Evolutionary conservation across 2,113 vertebrate species (phyloP).

Genomic region (Platanista minor): DNA sequence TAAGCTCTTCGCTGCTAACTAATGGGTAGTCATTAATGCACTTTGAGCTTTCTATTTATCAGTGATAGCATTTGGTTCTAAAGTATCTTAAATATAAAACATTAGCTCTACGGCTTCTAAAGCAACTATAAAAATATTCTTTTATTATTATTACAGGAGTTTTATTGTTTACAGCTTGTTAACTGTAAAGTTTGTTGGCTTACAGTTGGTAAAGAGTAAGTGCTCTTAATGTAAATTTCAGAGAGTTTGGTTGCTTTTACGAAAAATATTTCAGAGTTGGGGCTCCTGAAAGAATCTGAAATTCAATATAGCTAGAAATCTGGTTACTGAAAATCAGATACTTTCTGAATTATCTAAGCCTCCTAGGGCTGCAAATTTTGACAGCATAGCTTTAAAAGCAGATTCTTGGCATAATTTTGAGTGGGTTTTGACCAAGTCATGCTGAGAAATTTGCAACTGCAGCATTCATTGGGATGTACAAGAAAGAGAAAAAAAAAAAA

Average conservation of each 20-base stretch:
- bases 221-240: background rate
- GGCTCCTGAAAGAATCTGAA: constrained; percentile 23
- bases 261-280: background rate
- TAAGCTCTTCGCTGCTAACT: background rate
- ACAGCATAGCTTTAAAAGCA: constrained; percentile 49
- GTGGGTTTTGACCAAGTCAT: constrained; percentile 39
- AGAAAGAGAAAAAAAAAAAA: background rate
- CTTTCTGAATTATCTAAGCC: constrained; percentile 36
- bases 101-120: background rate
- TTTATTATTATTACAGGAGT: background rate
- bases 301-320: constrained; percentile 36
- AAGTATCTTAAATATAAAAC: constrained; percentile 4
- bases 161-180: background rate
- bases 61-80: background rate
- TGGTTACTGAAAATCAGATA: constrained; percentile 30
- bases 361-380: constrained; percentile 6
- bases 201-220: background rate
- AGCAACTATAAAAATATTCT: background rate
- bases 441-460: constrained; percentile 50
- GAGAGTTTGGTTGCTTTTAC: constrained; percentile 2
- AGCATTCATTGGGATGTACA: background rate
- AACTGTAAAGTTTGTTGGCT: background rate
- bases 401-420: constrained; percentile 22
- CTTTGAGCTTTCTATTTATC: constrained; percentile 9
- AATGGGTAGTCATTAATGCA: background rate